A percentile compares a stretch with the other conserved stretches of the same genome.
Evolutionary conservation across 2,888 invertebrate species (phyloP).

Genomic region (Hedya salicella): DNA sequence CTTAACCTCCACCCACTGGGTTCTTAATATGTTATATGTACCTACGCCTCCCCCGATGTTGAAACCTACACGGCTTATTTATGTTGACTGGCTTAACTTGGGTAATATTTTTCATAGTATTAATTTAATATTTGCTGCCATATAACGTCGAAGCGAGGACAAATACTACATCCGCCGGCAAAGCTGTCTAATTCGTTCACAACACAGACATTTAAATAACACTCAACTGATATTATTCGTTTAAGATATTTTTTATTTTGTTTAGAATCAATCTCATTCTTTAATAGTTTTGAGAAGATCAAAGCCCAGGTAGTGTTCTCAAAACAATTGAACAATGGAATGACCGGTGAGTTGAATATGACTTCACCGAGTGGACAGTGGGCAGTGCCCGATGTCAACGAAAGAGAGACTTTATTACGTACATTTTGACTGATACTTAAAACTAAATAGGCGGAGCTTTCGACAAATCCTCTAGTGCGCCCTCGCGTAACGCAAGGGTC

Average conservation of each 20-base stretch:
- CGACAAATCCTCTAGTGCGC: slow-evolving; percentile 72
- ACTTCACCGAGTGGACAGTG: not conserved
- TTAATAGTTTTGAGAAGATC: slow-evolving; percentile 4
- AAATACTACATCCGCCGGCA: not conserved
- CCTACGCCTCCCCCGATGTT: too few relatives aligned
- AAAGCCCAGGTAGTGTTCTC: not conserved
- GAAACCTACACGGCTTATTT: too few relatives aligned
- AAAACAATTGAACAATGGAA: not conserved
- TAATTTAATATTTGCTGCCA: too few relatives aligned
- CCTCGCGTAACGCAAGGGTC: slow-evolving; percentile 3
- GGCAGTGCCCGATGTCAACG: not conserved
- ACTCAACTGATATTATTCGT: slow-evolving; percentile 7
- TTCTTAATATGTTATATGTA: too few relatives aligned
- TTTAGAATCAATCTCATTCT: not conserved
- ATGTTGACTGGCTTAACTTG: too few relatives aligned
- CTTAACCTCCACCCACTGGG: too few relatives aligned
- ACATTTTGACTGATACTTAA: slow-evolving; percentile 55
- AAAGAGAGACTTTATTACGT: slow-evolving; percentile 46
- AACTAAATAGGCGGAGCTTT: slow-evolving; percentile 76
- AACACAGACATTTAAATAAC: not conserved
- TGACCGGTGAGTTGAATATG: not conserved
- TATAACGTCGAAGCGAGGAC: not conserved
- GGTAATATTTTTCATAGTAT: too few relatives aligned
- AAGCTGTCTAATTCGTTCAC: not conserved
- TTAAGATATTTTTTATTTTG: not conserved